A percentile compares a stretch with the other conserved stretches of the same genome.
Evolutionary conservation across 1,140 invertebrate species (phyloP).

Genomic region (Camponotus vicinus): DNA sequence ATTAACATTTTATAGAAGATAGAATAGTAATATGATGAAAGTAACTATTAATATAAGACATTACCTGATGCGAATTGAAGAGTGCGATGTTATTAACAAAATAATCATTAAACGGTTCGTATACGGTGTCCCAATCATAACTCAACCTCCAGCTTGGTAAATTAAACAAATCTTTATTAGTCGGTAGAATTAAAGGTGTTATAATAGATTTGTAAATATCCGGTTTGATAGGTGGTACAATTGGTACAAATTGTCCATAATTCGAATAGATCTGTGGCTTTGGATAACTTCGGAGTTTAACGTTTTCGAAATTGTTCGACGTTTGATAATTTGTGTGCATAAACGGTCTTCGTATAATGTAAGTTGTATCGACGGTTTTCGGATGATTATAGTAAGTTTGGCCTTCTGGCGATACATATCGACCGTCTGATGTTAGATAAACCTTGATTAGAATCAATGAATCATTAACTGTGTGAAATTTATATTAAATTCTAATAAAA

Average conservation of each 20-base stretch:
- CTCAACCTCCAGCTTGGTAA: constrained; percentile 72
- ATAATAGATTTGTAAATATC: constrained; percentile 77
- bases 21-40: neutral
- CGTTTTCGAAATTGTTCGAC: constrained; percentile 36
- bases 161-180: constrained; percentile 50
- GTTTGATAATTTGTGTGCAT: constrained; percentile 55
- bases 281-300: constrained; percentile 63
- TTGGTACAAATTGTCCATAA: constrained; percentile 67
- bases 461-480: neutral
- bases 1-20: too few species aligned
- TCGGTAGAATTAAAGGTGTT: constrained; percentile 75
- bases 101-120: constrained; percentile 72
- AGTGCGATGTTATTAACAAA: constrained; percentile 71
- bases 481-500: neutral
- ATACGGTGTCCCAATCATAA: constrained; percentile 77
- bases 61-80: constrained; percentile 78
- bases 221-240: constrained; percentile 54
- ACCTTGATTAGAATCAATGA: constrained; percentile 73
- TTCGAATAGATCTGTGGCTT: constrained; percentile 74
- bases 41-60: neutral
- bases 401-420: constrained; percentile 84
- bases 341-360: constrained; percentile 83
- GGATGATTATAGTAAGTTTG: constrained; percentile 78
- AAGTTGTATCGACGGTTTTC: constrained; percentile 84
- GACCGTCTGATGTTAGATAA: constrained; percentile 81